Conservation (phyloP, 2,113 vertebrate species). For the Psettodes erumei region DNA sequence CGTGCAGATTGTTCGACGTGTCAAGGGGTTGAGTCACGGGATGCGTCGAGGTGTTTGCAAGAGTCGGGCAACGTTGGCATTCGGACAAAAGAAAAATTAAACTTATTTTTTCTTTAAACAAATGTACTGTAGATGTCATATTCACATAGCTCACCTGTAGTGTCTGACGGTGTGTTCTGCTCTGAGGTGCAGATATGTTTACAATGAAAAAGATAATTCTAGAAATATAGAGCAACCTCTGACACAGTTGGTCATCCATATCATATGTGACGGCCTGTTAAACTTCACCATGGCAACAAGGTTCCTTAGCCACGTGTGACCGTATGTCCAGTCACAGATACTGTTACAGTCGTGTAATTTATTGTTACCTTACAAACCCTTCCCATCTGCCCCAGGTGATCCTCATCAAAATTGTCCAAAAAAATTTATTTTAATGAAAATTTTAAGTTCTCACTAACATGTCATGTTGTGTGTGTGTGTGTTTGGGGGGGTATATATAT, state of each 20-base stretch:
- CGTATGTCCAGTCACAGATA: neutral
- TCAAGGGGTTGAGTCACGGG: slow-evolving; percentile 16
- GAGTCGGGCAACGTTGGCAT: neutral
- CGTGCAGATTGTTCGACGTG: slow-evolving; percentile 28
- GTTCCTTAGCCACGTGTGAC: neutral
- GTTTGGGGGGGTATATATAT: too few species aligned
- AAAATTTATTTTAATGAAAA: too few species aligned
- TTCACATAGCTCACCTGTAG: neutral
- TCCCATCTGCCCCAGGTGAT: neutral
- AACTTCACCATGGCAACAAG: slow-evolving; percentile 3
- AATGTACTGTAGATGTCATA: slow-evolving; percentile 11
- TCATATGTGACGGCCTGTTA: neutral
- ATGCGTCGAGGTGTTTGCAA: neutral
- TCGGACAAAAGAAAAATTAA: neutral
- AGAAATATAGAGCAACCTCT: slow-evolving; percentile 10
- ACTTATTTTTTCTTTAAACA: neutral
- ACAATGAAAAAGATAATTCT: neutral
- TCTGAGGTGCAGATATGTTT: neutral
- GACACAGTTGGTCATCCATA: slow-evolving; percentile 20
- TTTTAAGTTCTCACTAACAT: neutral
- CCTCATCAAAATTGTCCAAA: too few species aligned
- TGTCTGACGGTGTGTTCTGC: too few species aligned
- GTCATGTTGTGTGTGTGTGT: neutral
- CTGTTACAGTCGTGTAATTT: neutral
- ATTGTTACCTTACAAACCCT: slow-evolving; percentile 11